Conservation (phyloP, 1,140 invertebrate species). For the Phymorhynchus buccinoides region DNA sequence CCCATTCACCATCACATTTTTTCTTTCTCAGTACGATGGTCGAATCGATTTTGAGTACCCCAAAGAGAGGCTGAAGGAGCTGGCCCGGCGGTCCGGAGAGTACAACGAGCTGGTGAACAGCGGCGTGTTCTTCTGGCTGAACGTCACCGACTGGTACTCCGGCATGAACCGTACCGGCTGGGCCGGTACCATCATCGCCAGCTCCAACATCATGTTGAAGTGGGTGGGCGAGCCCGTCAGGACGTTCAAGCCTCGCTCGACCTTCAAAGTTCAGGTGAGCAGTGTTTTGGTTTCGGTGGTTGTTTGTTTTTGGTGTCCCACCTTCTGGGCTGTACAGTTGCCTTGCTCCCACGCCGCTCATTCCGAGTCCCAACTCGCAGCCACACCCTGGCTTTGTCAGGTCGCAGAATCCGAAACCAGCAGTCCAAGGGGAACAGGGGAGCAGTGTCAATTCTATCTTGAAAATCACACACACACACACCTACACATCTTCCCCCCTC, state of each 20-base stretch:
- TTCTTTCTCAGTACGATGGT: constrained; percentile 85
- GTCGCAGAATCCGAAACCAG: too few relatives aligned
- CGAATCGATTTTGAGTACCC: constrained; percentile 89
- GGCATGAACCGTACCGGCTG: constrained; percentile 88
- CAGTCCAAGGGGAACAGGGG: too few relatives aligned
- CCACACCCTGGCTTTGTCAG: too few relatives aligned
- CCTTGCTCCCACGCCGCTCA: too few relatives aligned
- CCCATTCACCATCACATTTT: too few relatives aligned
- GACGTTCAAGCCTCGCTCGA: constrained; percentile 95
- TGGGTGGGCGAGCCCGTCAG: constrained; percentile 92
- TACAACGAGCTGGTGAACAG: constrained; percentile 79
- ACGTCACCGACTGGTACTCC: constrained; percentile 90
- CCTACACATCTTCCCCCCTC: too few relatives aligned
- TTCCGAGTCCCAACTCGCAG: too few relatives aligned
- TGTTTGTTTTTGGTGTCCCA: too few relatives aligned
- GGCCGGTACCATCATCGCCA: constrained; percentile 88
- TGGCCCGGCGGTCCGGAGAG: constrained; percentile 63
- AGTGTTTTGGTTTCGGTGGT: background rate
- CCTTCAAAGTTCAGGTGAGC: constrained; percentile 82
- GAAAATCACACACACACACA: too few relatives aligned
- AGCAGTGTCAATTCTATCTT: too few relatives aligned
- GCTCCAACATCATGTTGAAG: constrained; percentile 84
- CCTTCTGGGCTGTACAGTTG: too few relatives aligned
- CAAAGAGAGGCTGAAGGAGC: constrained; percentile 83
- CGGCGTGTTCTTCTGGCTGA: constrained; percentile 84